Percentiles rank a stretch among this genome's conserved stretches.
These are phyloP conservation scores for Limenitis camilla DNA, from an alignment of 2,888 invertebrate species.

Conservation along the genomic window DNA sequence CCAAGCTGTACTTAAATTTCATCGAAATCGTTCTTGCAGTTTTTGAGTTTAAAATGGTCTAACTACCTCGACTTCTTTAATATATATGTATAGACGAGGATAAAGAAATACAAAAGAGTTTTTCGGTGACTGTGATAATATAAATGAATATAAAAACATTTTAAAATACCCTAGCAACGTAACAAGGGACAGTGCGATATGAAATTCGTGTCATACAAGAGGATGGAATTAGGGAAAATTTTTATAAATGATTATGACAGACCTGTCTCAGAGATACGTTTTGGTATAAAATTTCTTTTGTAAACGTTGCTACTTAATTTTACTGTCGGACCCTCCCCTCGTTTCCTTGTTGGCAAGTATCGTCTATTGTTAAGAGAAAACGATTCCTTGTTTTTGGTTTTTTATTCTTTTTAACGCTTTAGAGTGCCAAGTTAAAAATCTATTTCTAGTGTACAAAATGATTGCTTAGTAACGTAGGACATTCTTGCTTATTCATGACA, in stretches of 20 bases:
- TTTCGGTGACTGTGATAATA: too few species aligned
- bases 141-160: constrained; percentile 2
- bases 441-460: background rate
- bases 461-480: too few species aligned
- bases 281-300: constrained; percentile 13
- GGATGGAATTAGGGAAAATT: constrained; percentile 25
- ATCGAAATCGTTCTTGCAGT: too few species aligned
- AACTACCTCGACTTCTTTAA: too few species aligned
- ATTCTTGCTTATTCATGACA: too few species aligned
- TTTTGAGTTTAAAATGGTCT: too few species aligned
- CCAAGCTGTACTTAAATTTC: too few species aligned
- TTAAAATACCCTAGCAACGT: constrained; percentile 7
- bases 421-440: background rate
- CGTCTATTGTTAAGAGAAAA: constrained; percentile 17
- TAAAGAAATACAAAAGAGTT: too few species aligned
- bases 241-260: constrained; percentile 43
- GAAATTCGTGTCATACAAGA: constrained; percentile 34
- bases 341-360: constrained; percentile 21
- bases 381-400: constrained; percentile 3
- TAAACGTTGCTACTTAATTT: constrained; percentile 32
- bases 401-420: constrained; percentile 3
- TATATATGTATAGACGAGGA: too few species aligned
- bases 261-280: constrained; percentile 35
- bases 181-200: constrained; percentile 14
- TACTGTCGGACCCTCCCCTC: constrained; percentile 21